Evolutionary conservation across 1,140 invertebrate species (phyloP), one percentile per base, ranked within the genome.

Genomic region (Aphelenchoides avenae): DNA sequence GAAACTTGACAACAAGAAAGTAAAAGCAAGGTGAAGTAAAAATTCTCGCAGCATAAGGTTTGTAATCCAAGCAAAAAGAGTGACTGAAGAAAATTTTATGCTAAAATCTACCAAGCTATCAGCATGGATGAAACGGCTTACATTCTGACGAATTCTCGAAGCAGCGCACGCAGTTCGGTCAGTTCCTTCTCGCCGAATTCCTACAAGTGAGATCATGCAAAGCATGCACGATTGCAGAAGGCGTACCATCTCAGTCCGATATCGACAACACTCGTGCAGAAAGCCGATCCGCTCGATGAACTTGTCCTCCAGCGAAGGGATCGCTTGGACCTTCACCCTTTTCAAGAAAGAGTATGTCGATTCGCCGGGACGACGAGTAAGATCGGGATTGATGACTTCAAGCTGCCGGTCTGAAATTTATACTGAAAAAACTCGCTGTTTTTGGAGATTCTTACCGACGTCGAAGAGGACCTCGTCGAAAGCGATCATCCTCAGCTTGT

Each of bases 401-500:
- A 68, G 30, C 30, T 68, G 66, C 20, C 66, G 70, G 39, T 68
- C 66, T 65, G 33, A 20, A 61, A 61, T 13, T 48, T 0, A n/a
- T n/a, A n/a, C 20, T 13, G n/a, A 11, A 3, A 48, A 48, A 48
- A n/a, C 41, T 48, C 9, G 18, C n/a, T n/a, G n/a, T n/a, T n/a
- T n/a, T n/a, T n/a, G n/a, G n/a, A n/a, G n/a, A n/a, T n/a, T n/a
- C n/a, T n/a, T 24, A 65, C 63, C 63, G 22, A 74, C 44, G 31
- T 69, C 66, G 37, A 47, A 24, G 5, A 49, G 37, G n/a, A 68
- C 54, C 36, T 68, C 66, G 39, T 68, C 66, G 36, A 67, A 69
- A 13, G 71, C 66, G 36, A 68, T 68, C 70, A 68, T 74, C 11
- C 66, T 57, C 30, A 59, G 49, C 27, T 66, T 56, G 40, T 68